Conservation (phyloP, 1,140 invertebrate species). For the Bombus picipes region DNA sequence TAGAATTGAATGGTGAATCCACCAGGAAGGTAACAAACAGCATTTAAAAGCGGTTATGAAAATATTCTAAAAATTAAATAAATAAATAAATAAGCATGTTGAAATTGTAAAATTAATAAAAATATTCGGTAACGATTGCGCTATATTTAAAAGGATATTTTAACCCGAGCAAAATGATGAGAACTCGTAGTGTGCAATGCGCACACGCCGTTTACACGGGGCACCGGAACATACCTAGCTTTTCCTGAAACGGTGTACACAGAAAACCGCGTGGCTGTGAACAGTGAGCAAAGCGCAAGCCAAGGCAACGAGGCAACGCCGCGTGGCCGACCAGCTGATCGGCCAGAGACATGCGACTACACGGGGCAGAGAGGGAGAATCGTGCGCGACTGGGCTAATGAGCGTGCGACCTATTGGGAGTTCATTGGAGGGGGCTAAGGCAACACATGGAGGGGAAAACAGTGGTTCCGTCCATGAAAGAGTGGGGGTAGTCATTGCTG, state of each 20-base stretch:
- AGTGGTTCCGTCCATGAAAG: conserved; percentile 28
- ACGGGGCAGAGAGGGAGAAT: conserved; percentile 67
- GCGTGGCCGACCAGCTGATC: conserved; percentile 77
- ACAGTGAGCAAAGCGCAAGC: conserved; percentile 51
- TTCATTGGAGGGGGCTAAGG: conserved; percentile 49
- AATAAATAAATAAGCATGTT: neutral
- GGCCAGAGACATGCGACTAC: conserved; percentile 67
- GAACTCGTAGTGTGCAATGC: conserved; percentile 65
- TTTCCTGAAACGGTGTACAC: conserved; percentile 62
- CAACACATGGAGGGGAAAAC: conserved; percentile 41
- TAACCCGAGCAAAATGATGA: conserved; percentile 22
- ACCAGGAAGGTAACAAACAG: neutral
- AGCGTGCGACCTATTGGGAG: conserved; percentile 81
- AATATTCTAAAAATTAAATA: neutral
- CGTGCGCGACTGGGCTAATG: conserved; percentile 80
- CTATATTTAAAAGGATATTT: neutral
- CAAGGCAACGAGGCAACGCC: conserved; percentile 70
- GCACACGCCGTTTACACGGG: conserved; percentile 64
- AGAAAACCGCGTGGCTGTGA: conserved; percentile 79
- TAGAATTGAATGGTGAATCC: too few species aligned
- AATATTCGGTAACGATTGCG: neutral
- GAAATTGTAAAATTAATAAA: neutral
- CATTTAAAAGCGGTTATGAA: neutral
- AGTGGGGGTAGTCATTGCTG: conserved; percentile 59
- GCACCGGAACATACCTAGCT: conserved; percentile 70